phyloP scores from a whole-genome alignment of 2,888 invertebrate genomes.

The Blera fallax region DNA sequence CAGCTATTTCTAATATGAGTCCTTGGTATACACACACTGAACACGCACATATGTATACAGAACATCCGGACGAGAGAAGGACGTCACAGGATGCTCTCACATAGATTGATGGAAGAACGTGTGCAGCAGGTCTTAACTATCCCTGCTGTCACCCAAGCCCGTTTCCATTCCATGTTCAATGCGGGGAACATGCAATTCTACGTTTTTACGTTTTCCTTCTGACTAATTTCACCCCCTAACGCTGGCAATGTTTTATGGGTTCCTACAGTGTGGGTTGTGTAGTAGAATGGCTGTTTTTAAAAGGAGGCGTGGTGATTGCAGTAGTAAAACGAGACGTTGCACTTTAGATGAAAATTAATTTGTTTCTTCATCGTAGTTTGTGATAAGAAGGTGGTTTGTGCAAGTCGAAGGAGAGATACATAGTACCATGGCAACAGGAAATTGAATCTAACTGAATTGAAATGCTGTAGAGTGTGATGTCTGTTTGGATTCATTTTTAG shows the following conservation, averaged over 20 bases:
- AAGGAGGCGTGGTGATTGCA: conserved; percentile 11
- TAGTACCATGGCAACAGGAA: conserved; percentile 32
- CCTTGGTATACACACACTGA: conserved; percentile 1
- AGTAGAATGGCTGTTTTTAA: background rate
- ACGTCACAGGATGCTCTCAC: conserved; percentile 17
- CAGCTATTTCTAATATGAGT: conserved; percentile 53
- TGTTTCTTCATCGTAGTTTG: conserved; percentile 32
- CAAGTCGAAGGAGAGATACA: background rate
- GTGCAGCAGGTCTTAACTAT: conserved; percentile 25
- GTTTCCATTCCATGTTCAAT: background rate
- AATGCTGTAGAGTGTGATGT: background rate
- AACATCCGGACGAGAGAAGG: background rate
- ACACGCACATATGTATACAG: background rate
- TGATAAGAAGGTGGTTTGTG: conserved; percentile 5
- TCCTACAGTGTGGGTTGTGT: background rate
- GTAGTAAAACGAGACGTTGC: conserved; percentile 37
- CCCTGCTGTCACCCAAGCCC: conserved; percentile 4
- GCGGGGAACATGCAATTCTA: conserved; percentile 21
- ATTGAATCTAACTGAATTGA: conserved; percentile 22
- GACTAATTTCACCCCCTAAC: background rate
- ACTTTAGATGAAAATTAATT: conserved; percentile 55
- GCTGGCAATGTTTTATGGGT: background rate
- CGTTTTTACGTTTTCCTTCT: background rate
- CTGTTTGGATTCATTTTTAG: conserved; percentile 2
- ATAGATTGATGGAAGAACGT: conserved; percentile 55